phyloP scores from a whole-genome alignment of 2,797 vertebrate genomes.

The Ispidina picta region DNA sequence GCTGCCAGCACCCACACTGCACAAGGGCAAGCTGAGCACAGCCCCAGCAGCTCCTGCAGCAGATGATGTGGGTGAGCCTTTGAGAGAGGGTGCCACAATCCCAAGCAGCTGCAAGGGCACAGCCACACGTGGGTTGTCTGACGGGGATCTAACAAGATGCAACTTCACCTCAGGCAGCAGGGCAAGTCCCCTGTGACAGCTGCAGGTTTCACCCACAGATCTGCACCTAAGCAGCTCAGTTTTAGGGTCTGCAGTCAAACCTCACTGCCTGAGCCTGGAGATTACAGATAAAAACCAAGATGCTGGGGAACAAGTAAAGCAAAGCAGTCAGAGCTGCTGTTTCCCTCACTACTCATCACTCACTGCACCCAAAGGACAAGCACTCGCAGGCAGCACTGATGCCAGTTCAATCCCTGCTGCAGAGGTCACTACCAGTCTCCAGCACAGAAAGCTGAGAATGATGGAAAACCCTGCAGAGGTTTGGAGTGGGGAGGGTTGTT shows the following conservation, averaged over 20 bases:
- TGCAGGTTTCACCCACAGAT: neutral
- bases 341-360: neutral
- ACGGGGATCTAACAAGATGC: neutral
- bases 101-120: neutral
- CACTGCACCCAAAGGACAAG: neutral
- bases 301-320: neutral
- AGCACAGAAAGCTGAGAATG: neutral
- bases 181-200: neutral
- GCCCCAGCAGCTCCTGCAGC: neutral
- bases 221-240: neutral
- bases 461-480: neutral
- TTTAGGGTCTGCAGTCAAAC: neutral
- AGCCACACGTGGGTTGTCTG: rapidly evolving
- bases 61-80: neutral
- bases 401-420: neutral
- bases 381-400: neutral
- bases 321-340: neutral
- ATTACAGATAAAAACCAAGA: neutral
- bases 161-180: neutral
- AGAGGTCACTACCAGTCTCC: neutral
- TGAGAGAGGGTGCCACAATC: neutral
- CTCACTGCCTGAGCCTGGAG: neutral
- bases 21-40: neutral
- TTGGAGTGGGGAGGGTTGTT: neutral
- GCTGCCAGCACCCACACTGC: neutral